Evolutionary conservation across 2,888 invertebrate genomes (phyloP).

Genomic region (Heliconius ismenius): DNA sequence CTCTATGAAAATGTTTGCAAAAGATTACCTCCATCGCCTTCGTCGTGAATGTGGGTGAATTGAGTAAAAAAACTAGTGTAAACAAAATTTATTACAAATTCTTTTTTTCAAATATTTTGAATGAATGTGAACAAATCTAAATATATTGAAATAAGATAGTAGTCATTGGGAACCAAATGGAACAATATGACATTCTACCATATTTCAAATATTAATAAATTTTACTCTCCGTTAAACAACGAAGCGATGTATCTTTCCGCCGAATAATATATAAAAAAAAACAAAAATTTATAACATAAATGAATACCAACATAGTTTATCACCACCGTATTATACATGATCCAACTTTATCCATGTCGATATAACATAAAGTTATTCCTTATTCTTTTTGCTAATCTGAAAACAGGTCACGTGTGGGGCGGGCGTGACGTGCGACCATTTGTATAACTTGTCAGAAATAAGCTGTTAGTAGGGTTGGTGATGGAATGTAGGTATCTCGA

Average conservation of each 20-base stretch:
- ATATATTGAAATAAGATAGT: no score
- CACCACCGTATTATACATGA: slow-evolving; percentile 4
- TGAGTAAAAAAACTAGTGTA: not conserved
- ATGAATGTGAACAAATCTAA: no score
- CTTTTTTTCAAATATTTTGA: not conserved
- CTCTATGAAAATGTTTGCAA: not conserved
- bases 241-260: no score
- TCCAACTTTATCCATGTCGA: slow-evolving; percentile 46
- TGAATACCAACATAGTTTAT: slow-evolving; percentile 7
- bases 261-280: not conserved
- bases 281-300: not conserved
- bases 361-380: slow-evolving; percentile 64
- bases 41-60: not conserved
- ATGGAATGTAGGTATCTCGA: not conserved
- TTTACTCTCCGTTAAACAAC: no score
- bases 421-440: slow-evolving; percentile 35
- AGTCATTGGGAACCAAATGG: no score
- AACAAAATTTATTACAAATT: not conserved
- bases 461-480: slow-evolving; percentile 18
- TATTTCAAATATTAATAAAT: no score
- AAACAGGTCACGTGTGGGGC: slow-evolving; percentile 35
- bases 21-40: not conserved
- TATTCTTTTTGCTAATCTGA: slow-evolving; percentile 29
- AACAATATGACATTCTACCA: no score
- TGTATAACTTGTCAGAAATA: slow-evolving; percentile 35